Base-by-base conservation (phyloP, 2,797 vertebrate genomes). In the Enteromius radiatus region DNA sequence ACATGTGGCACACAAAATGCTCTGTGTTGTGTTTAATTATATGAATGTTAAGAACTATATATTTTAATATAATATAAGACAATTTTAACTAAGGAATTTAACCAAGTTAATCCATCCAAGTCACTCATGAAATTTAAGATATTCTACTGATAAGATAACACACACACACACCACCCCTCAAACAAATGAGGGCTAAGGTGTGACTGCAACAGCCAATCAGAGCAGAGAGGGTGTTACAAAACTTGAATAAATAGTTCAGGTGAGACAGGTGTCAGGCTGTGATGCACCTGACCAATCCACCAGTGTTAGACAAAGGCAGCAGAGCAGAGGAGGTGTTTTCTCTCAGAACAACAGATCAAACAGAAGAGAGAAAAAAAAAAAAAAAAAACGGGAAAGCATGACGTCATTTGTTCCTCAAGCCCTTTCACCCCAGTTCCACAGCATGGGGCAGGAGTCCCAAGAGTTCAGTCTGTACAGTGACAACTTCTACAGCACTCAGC, bases 401-500 rank as follows among this genome's bases (percentile, higher is more conserved):
- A 96, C 95, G 84, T 95, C 96, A 87, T 97, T 96, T 33, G 92
- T 97, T 73, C 88, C 85, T 0, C 94, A 92, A 0, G 74, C 88
- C 1, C 93, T 95, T 61, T 94, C 96, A 21, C 93, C 96, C 19
- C 96, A 96, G 11, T 96, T 96, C 82, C 94, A 94, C 41, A 96
- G 85, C 68, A 94, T 97, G 70, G 95, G 94, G 67, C 93, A 97
- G 83, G 96, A 98, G 10, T 92, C 95, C 21, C 95, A 94, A 0
- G 96, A 97, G 91, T 96, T 97, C 94, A 97, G 92, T 80, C 93
- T 98, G 76, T 96, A 96, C 87, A 95, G 94, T 3, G 96, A 96
- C 86, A 95, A 94, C 90, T 95, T 95, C 64, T 98, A 97, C 91
- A 95, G 95, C 5, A 94, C 96, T 0, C 95, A 95, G 76, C 92